Evolutionary conservation across 2,888 invertebrate genomes (phyloP).

Genomic region (Amphipyra tragopoginis): DNA sequence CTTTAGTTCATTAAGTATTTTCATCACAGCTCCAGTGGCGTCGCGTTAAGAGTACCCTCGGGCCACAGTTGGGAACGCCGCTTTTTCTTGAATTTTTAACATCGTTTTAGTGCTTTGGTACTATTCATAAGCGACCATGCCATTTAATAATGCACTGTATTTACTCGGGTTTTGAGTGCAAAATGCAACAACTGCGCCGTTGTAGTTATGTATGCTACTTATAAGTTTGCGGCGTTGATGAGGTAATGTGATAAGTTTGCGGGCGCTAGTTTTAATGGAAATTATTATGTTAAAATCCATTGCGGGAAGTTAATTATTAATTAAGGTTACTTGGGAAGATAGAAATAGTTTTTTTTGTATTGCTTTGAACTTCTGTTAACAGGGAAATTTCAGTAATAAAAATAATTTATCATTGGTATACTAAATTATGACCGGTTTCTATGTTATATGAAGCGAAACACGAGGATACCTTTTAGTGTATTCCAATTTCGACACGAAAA

Average conservation of each 20-base stretch:
- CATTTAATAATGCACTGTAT: slow-evolving; percentile 48
- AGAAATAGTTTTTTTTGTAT: not conserved
- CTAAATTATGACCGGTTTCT: too few species aligned
- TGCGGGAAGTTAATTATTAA: slow-evolving; percentile 3
- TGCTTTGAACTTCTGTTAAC: not conserved
- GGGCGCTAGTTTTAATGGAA: slow-evolving; percentile 32
- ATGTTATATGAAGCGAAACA: too few species aligned
- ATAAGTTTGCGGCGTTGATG: slow-evolving; percentile 19
- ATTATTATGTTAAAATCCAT: slow-evolving; percentile 21
- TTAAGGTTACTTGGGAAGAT: not conserved
- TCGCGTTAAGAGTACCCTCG: slow-evolving; percentile 75
- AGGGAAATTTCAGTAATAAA: not conserved
- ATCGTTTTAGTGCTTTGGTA: slow-evolving; percentile 68
- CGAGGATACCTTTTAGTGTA: too few species aligned
- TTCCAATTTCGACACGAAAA: too few species aligned
- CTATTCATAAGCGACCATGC: slow-evolving; percentile 63
- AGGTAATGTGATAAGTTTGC: slow-evolving; percentile 40
- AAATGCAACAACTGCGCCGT: slow-evolving; percentile 39
- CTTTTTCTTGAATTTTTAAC: slow-evolving; percentile 86
- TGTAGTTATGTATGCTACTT: slow-evolving; percentile 28
- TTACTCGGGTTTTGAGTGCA: slow-evolving; percentile 40
- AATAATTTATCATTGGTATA: not conserved
- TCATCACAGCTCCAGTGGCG: slow-evolving; percentile 71
- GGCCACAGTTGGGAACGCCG: slow-evolving; percentile 75
- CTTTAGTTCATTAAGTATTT: slow-evolving; percentile 77